These are phyloP conservation scores for Drosophila murphyi DNA, from an alignment of 1,140 invertebrate genomes.

Conservation along the genomic window DNA sequence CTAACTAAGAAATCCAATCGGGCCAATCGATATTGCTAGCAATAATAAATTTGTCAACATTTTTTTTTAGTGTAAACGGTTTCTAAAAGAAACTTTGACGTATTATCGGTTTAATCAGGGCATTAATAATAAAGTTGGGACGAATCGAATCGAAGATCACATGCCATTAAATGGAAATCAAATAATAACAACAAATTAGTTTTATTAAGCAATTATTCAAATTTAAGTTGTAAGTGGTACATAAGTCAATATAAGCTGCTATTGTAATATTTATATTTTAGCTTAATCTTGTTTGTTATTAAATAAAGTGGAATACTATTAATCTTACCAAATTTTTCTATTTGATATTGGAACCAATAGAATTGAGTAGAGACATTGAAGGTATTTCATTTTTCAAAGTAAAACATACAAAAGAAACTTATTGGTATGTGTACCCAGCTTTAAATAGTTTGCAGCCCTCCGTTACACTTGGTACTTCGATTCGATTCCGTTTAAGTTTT, in stretches of 20 bases:
- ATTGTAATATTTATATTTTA: conserved; percentile 14
- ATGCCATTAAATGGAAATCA: not conserved
- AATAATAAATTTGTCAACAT: too few species aligned
- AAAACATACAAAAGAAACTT: not conserved
- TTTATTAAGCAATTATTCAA: too few species aligned
- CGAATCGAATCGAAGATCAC: conserved; percentile 33
- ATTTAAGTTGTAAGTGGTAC: not conserved
- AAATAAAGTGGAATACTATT: conserved; percentile 21
- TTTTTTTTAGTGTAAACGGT: conserved; percentile 8
- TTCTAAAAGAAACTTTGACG: not conserved
- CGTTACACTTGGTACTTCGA: conserved; percentile 5
- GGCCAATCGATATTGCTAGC: not conserved
- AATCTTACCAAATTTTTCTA: not conserved
- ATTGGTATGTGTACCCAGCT: too few species aligned
- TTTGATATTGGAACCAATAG: not conserved
- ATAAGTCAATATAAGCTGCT: conserved; percentile 3
- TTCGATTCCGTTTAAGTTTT: conserved; percentile 20
- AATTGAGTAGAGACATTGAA: too few species aligned
- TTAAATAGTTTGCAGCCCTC: not conserved
- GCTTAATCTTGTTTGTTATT: conserved; percentile 1
- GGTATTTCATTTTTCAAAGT: not conserved
- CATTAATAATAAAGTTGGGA: not conserved
- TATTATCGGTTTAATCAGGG: not conserved
- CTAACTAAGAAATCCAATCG: conserved; percentile 5
- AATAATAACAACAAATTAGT: not conserved